Percentiles rank a stretch among this genome's conserved stretches.
phyloP scores from a whole-genome alignment of 2,888 invertebrate genomes.

The Leucophora obtusa region DNA sequence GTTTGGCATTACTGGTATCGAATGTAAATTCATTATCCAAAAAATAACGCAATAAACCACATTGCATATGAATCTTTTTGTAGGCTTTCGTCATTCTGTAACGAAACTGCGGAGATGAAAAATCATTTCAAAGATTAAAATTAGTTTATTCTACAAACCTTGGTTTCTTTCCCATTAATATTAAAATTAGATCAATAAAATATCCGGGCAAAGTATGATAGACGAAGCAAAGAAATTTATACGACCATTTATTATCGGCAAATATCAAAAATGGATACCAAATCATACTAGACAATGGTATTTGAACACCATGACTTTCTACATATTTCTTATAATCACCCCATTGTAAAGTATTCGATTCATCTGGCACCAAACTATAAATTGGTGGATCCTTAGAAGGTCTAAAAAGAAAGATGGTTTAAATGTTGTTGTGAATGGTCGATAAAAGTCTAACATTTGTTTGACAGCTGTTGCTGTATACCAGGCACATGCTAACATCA shows the following conservation, averaged over 20 bases:
- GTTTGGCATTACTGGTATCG: slow-evolving; percentile 81
- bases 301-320: slow-evolving; percentile 78
- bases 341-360: slow-evolving; percentile 90
- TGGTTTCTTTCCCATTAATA: slow-evolving; percentile 68
- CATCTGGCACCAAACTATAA: slow-evolving; percentile 92
- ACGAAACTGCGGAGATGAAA: too few species aligned
- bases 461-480: slow-evolving; percentile 73
- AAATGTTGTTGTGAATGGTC: background rate
- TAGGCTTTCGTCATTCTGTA: slow-evolving; percentile 87
- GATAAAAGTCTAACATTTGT: slow-evolving; percentile 47
- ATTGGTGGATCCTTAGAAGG: slow-evolving; percentile 65
- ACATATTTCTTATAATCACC: slow-evolving; percentile 80
- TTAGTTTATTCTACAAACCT: slow-evolving; percentile 71
- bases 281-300: slow-evolving; percentile 83
- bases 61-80: slow-evolving; percentile 88
- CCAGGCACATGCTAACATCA: slow-evolving; percentile 78
- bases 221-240: slow-evolving; percentile 79
- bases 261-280: slow-evolving; percentile 83
- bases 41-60: slow-evolving; percentile 87
- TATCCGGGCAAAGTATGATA: slow-evolving; percentile 84
- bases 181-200: slow-evolving; percentile 80
- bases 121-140: too few species aligned
- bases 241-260: slow-evolving; percentile 77
- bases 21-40: slow-evolving; percentile 86
- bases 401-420: slow-evolving; percentile 31